Percentiles rank a stretch among this genome's conserved stretches.
phyloP scores from a whole-genome alignment of 2,888 invertebrate species.

The Rhingia campestris region DNA sequence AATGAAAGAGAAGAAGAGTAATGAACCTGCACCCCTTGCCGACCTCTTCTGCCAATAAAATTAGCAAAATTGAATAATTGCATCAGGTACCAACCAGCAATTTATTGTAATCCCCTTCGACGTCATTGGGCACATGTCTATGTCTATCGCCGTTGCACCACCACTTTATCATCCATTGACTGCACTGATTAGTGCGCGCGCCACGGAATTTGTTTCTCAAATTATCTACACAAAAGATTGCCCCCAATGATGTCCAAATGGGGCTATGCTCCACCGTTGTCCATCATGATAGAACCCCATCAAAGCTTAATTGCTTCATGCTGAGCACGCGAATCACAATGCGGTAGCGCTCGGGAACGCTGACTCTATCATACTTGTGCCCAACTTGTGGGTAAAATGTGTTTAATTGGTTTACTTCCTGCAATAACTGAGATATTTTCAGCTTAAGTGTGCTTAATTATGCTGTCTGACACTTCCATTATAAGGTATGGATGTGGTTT shows the following conservation, averaged over 20 bases:
- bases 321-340: conserved; percentile 63
- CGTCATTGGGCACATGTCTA: conserved; percentile 27
- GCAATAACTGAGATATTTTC: conserved; percentile 26
- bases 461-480: neutral
- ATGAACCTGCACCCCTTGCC: neutral
- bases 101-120: conserved; percentile 15
- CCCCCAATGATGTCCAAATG: neutral
- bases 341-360: conserved; percentile 41
- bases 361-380: conserved; percentile 44
- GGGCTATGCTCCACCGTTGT: neutral
- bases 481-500: neutral
- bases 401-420: conserved; percentile 67
- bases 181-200: conserved; percentile 53
- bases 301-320: conserved; percentile 65
- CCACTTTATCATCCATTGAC: conserved; percentile 31
- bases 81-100: neutral
- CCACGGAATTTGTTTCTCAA: conserved; percentile 27
- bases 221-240: conserved; percentile 46
- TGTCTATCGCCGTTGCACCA: neutral
- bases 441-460: conserved; percentile 30
- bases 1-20: no score
- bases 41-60: conserved; percentile 7
- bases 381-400: conserved; percentile 13
- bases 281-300: conserved; percentile 4
- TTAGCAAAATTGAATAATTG: conserved; percentile 58